Evolutionary conservation across 2,113 vertebrate species (phyloP).

Genomic region (Syngnathus typhle): DNA sequence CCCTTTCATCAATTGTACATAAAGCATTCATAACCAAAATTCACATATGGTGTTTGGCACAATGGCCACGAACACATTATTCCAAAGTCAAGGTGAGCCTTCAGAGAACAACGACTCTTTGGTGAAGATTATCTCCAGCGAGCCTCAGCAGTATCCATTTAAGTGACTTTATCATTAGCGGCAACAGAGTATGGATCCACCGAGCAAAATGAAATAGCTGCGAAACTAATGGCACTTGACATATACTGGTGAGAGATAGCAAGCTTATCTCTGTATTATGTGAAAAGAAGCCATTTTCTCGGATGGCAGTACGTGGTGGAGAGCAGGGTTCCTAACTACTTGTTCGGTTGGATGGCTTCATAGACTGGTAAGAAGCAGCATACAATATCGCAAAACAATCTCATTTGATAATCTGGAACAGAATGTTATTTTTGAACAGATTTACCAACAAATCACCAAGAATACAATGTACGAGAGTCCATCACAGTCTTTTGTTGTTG

Average conservation of each 20-base stretch:
- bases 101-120: constrained; percentile 39
- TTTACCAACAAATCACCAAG: background rate
- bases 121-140: constrained; percentile 47
- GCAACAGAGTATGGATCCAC: constrained; percentile 51
- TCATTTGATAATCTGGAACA: constrained; percentile 31
- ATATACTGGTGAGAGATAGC: constrained; percentile 59
- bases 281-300: constrained; percentile 54
- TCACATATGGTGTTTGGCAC: constrained; percentile 11
- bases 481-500: background rate
- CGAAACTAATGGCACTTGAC: constrained; percentile 66
- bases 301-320: constrained; percentile 25
- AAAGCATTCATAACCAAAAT: constrained; percentile 18
- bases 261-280: constrained; percentile 63
- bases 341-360: constrained; percentile 2
- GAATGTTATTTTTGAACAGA: constrained; percentile 30
- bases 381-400: constrained; percentile 36
- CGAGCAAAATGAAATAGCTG: constrained; percentile 55
- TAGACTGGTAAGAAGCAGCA: constrained; percentile 1
- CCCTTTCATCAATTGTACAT: background rate
- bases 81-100: constrained; percentile 39
- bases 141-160: constrained; percentile 55
- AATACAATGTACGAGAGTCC: constrained; percentile 14
- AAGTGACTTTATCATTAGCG: constrained; percentile 63
- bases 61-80: constrained; percentile 19
- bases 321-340: background rate